Base-by-base conservation (phyloP, 2,888 invertebrate genomes). In the Imbricaverruca yamaguchii region DNA sequence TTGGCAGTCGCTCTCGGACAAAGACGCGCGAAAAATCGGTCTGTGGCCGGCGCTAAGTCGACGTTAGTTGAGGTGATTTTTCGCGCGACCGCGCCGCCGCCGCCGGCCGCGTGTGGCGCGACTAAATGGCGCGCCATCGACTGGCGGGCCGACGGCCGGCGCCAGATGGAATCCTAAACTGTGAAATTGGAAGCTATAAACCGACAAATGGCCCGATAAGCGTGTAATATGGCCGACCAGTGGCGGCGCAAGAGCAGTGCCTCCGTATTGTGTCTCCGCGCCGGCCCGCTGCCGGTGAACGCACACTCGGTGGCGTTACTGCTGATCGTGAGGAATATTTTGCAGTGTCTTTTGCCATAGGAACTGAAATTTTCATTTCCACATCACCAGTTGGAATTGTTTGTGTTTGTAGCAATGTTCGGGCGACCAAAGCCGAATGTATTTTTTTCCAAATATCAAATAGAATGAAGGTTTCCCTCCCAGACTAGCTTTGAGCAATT, bases 11-110 rank as follows among this genome's bases (percentile, higher is more conserved):
- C 53, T 13, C 7, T 9, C 39, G 74, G 53, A 74, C 74, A 74
- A 74, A 74, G 74, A 21, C 74, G 74, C 74, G 74, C 74, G 74
- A 74, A 74, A 74, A 74, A 74, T 74, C 74, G 74, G 23, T 74
- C 74, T 74, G 74, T 53, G 74, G 74, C 74, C 53, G 53, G 39
- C 74, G 74, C 74, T 74, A 74, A 74, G 74, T 25, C 74, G 74
- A 7, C 74, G 74, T 74, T 74, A 74, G 74, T 74, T 74, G 74
- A 13, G 39, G 74, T 25, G 74, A 74, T 74, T 74, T 74, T 74
- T 53, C 74, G 74, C 23, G 2, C 74, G 25, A 53, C 18, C 39
- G 74, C 74, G 74, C 74, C 53, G 74, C 74, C 12, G 25, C 53
- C 53, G 74, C 18, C 74, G 18, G 18, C 53, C 13, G 23, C 15